Evolutionary conservation across 2,888 invertebrate genomes (phyloP).

Genomic region (Lithophane ornitopus): DNA sequence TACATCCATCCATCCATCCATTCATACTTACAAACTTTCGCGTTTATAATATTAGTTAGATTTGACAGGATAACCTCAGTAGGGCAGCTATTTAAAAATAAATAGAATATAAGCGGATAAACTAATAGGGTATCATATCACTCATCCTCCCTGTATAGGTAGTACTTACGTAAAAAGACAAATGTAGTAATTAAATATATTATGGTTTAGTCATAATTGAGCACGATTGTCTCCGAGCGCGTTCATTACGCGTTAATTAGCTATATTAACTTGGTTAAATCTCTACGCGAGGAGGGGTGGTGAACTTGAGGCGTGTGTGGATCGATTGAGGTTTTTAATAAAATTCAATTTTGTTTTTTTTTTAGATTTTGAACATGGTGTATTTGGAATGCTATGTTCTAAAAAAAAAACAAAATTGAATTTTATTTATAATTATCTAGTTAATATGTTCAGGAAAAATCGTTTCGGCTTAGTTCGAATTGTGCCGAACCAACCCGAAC

Average conservation of each 20-base stretch:
- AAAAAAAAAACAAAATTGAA: no score
- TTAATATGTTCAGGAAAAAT: not conserved
- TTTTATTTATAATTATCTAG: no score
- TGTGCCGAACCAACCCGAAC: not conserved
- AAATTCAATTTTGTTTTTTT: no score
- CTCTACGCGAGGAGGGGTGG: constrained; percentile 17
- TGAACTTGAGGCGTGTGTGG: not conserved
- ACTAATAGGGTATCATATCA: not conserved
- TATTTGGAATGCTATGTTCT: no score
- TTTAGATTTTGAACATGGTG: no score
- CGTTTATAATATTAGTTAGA: no score
- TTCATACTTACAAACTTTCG: no score
- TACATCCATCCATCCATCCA: no score
- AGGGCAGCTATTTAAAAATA: not conserved
- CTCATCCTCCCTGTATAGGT: not conserved
- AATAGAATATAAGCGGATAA: not conserved
- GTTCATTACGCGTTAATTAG: constrained; percentile 45
- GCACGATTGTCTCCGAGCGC: constrained; percentile 27
- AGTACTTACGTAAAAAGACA: constrained; percentile 12
- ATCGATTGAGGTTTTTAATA: not conserved
- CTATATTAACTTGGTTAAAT: constrained; percentile 31
- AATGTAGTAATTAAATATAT: constrained; percentile 46
- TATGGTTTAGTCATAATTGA: constrained; percentile 45
- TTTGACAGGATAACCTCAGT: no score
- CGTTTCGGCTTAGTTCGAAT: not conserved